These are phyloP conservation scores for Heteractis magnifica DNA, from an alignment of 92 coral and sea anemone species.

Conservation along the genomic window DNA sequence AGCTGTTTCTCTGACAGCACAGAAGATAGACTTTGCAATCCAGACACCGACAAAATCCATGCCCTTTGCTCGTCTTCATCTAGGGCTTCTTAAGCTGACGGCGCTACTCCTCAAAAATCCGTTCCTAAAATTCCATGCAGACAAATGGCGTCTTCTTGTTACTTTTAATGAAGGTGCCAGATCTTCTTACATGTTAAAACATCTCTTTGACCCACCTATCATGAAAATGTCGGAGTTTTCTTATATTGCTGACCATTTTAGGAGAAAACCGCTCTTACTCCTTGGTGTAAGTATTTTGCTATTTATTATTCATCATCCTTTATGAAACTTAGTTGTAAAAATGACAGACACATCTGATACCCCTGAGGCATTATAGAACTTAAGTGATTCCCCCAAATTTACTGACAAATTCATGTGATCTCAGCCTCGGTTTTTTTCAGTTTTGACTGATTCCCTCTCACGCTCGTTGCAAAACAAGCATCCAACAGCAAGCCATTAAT, in stretches of 20 bases:
- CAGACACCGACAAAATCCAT: background rate
- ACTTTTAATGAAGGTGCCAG: background rate
- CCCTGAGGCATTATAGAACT: no score
- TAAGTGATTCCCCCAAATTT: no score
- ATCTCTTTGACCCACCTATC: background rate
- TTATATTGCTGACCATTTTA: background rate
- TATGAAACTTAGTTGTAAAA: no score
- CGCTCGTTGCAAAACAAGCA: no score
- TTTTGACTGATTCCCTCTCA: no score
- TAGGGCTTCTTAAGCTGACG: background rate
- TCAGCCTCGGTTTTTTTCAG: no score
- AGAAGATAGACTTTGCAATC: background rate
- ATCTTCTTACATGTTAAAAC: background rate
- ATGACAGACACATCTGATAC: no score
- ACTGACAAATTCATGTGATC: no score
- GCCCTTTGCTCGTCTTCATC: background rate
- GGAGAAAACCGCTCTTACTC: background rate
- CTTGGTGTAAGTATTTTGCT: background rate
- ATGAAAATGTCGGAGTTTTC: background rate
- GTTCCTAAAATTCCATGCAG: background rate
- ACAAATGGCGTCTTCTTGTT: background rate
- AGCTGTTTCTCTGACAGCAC: background rate
- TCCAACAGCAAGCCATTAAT: no score
- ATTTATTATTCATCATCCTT: no score
- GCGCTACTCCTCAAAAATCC: background rate